Evolutionary conservation across 92 coral and sea anemone species (phyloP), one percentile per base, ranked within the genome.

Genomic region (Palythoa heliodiscus): DNA sequence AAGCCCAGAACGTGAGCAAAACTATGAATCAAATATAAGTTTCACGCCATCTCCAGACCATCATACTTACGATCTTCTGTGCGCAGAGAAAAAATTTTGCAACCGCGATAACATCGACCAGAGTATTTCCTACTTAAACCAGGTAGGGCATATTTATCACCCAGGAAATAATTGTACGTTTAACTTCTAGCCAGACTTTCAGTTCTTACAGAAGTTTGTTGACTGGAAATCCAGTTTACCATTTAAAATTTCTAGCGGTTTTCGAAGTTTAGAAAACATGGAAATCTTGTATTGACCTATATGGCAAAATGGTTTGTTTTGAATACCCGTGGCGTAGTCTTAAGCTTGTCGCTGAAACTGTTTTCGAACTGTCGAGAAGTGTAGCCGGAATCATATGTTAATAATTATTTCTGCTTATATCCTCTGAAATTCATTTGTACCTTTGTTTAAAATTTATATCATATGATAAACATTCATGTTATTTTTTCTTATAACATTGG

Each of bases 91-190:
- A 81, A 91, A 88, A 57, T 97, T 97, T 68, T 97, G 99, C 75
- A 82, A 89, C 53, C 87, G 98, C 50, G 98, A 95, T 76, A 95
- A 97, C 72, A 87, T 97, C 19, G 99, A 97, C 38, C 99, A 97
- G 71, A 93, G 98, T 52, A 85, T 97, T 39, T 96, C 99, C 3
- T 97, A 91, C 68, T 84, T 97, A 78, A 97, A 97, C 82, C 99
- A 97, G 97, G 99, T 97, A 60, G 58, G 88, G 22, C 58, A 16
- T 15, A 17, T 12, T 19, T 53, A 76, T 54, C 13, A 6, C 37
- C n/a, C 11, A 23, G 66, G 22, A 23, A 22, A 29, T 25, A 29
- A 71, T 20, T 76, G 22, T n/a, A 53, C 10, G 3, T 22, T 20
- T 15, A 13, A 38, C 10, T 38, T 40, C 14, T 15, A 4, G 20